phyloP scores from a whole-genome alignment of 2,888 invertebrate species.

The Luffia ferchaultella region DNA sequence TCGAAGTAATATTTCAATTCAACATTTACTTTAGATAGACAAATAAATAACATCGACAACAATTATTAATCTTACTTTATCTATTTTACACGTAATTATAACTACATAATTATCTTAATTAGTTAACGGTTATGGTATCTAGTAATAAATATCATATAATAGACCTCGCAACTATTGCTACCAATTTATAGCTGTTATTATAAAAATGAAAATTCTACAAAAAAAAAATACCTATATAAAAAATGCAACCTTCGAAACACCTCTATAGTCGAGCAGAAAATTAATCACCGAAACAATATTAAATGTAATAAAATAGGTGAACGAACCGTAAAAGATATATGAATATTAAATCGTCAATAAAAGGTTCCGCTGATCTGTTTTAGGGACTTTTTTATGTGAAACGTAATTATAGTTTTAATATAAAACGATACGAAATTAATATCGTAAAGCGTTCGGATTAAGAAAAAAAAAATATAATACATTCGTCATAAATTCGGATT shows the following conservation, averaged over 20 bases:
- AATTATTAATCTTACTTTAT: no score
- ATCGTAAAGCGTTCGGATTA: slow-evolving; percentile 46
- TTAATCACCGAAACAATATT: slow-evolving; percentile 15
- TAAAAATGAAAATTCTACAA: neutral
- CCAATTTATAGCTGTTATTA: no score
- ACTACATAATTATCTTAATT: no score
- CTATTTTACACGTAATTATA: no score
- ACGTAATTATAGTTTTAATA: slow-evolving; percentile 59
- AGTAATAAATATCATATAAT: no score
- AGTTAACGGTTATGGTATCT: no score
- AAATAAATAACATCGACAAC: no score
- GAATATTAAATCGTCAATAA: slow-evolving; percentile 48
- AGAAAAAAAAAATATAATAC: slow-evolving; percentile 27
- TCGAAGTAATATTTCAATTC: no score
- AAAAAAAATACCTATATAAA: neutral
- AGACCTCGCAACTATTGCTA: no score
- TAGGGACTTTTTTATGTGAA: slow-evolving; percentile 45
- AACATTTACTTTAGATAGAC: no score
- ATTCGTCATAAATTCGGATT: slow-evolving; percentile 52
- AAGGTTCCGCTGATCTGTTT: slow-evolving; percentile 36
- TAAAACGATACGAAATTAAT: slow-evolving; percentile 55
- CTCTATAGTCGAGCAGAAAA: neutral
- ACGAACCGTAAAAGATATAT: slow-evolving; percentile 40
- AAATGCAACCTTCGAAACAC: neutral
- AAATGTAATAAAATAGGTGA: slow-evolving; percentile 41